Evolutionary conservation across 1,140 invertebrate genomes (phyloP).

Genomic region (Sycophila sp.): DNA sequence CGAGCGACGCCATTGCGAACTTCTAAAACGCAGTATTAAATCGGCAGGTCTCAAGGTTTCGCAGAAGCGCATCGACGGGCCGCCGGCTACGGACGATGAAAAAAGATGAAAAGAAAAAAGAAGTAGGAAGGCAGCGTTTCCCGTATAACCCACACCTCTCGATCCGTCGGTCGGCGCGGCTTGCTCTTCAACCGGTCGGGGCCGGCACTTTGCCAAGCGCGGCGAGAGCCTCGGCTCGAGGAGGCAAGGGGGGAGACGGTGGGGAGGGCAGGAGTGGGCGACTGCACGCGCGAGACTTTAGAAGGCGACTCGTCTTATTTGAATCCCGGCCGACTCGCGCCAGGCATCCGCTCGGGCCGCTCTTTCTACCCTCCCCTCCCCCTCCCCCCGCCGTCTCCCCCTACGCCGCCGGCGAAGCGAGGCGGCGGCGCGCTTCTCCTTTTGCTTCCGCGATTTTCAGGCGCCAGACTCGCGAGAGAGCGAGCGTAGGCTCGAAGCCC

Average conservation of each 20-base stretch:
- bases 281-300: slow-evolving; percentile 18
- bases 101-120: background rate
- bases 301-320: slow-evolving; percentile 18
- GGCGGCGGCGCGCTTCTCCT: background rate
- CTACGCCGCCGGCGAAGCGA: no score
- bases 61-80: no score
- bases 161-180: background rate
- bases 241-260: slow-evolving; percentile 45
- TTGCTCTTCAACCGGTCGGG: background rate
- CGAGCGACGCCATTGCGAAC: no score
- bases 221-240: no score
- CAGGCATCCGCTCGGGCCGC: background rate
- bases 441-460: slow-evolving; percentile 20
- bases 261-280: slow-evolving; percentile 43
- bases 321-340: slow-evolving; percentile 6
- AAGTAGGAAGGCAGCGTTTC: background rate
- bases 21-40: no score
- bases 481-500: background rate
- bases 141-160: background rate
- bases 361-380: background rate
- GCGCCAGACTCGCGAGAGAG: background rate
- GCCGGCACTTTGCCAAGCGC: slow-evolving; percentile 51
- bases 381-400: background rate
- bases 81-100: no score
- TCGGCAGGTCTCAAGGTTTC: no score